phyloP scores from a whole-genome alignment of 2,888 invertebrate species.

The Therioaphis trifolii region DNA sequence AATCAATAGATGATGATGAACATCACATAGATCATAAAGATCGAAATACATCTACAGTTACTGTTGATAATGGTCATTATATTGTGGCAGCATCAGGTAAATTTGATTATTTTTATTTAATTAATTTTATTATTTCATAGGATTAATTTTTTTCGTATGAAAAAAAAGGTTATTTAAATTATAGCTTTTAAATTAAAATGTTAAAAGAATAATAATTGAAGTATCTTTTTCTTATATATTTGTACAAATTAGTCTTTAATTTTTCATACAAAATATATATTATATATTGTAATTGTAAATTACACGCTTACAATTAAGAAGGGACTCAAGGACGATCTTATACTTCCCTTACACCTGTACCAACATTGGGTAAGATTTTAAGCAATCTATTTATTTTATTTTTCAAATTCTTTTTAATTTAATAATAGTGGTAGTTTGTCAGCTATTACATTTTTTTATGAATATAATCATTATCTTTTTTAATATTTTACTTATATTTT shows the following conservation, averaged over 20 bases:
- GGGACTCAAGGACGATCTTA: slow-evolving; percentile 71
- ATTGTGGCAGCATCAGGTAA: slow-evolving; percentile 60
- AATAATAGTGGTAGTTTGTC: too few species aligned
- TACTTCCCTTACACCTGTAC: slow-evolving; percentile 72
- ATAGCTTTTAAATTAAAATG: slow-evolving; percentile 1
- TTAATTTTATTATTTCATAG: background rate
- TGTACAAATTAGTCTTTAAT: slow-evolving; percentile 20
- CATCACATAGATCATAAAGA: slow-evolving; percentile 63
- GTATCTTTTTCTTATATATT: slow-evolving; percentile 4
- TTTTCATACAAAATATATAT: slow-evolving; percentile 45
- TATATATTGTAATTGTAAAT: slow-evolving; percentile 47
- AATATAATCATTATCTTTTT: background rate
- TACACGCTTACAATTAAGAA: slow-evolving; percentile 65
- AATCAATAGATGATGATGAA: slow-evolving; percentile 62
- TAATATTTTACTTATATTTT: background rate
- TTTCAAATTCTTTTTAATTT: too few species aligned
- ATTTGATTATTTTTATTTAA: background rate
- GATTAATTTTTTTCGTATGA: background rate
- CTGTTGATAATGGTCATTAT: slow-evolving; percentile 64
- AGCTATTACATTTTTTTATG: too few species aligned
- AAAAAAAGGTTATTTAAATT: slow-evolving; percentile 39
- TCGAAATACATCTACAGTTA: slow-evolving; percentile 59
- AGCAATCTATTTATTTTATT: slow-evolving; percentile 18
- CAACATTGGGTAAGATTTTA: slow-evolving; percentile 66
- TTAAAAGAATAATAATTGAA: background rate